These are phyloP conservation scores for Macroteleia sp. DNA, from an alignment of 2,888 invertebrate species.

Conservation along the genomic window DNA sequence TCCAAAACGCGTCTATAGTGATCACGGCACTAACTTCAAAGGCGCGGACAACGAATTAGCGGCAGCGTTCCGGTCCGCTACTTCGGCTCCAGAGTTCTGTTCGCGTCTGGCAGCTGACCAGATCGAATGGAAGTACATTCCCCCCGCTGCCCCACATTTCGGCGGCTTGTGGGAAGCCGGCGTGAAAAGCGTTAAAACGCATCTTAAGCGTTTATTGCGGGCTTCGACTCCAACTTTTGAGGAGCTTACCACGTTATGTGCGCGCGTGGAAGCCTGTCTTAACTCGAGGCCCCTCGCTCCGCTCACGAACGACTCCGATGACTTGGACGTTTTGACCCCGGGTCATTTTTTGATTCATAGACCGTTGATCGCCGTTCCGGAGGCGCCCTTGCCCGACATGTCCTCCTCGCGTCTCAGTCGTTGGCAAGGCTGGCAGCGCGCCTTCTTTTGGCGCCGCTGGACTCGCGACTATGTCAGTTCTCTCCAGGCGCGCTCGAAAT, in stretches of 20 bases:
- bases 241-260: neutral
- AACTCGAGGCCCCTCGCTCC: constrained; percentile 1
- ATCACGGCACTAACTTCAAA: constrained; percentile 6
- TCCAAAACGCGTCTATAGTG: neutral
- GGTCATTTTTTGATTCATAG: constrained; percentile 3
- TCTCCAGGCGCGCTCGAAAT: neutral
- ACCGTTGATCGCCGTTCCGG: neutral
- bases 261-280: neutral
- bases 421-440: neutral
- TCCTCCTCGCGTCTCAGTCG: neutral
- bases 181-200: constrained; percentile 1
- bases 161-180: constrained; percentile 9
- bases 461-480: neutral
- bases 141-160: constrained; percentile 4
- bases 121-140: neutral
- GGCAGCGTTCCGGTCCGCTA: neutral
- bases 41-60: neutral
- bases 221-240: constrained; percentile 8
- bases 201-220: neutral
- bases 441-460: constrained; percentile 5
- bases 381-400: neutral
- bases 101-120: neutral
- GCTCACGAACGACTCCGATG: neutral
- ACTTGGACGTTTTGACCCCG: neutral
- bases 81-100: neutral